Percentiles rank a stretch among this genome's conserved stretches.
These are phyloP conservation scores for Caenorhabditis brenneri DNA, from an alignment of 1,140 invertebrate species.

Conservation along the genomic window DNA sequence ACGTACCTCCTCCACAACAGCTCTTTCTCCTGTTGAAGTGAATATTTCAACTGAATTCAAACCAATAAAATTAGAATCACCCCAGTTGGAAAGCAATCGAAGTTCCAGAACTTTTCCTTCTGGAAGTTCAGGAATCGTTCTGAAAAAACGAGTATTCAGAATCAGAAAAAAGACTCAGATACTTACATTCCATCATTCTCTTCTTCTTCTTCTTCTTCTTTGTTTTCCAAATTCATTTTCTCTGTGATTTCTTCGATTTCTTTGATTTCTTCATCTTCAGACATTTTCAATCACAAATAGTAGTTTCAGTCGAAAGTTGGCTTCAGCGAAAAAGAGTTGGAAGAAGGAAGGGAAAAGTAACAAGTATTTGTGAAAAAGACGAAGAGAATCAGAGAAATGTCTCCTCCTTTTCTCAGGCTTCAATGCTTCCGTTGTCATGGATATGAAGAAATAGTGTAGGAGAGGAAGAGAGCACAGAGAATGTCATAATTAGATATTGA, in stretches of 20 bases:
- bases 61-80: conserved; percentile 81
- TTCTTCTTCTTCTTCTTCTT: background rate
- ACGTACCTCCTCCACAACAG: conserved; percentile 71
- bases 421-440: conserved; percentile 30
- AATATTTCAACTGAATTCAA: conserved; percentile 83
- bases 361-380: background rate
- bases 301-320: background rate
- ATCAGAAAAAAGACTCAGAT: background rate
- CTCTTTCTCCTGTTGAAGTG: conserved; percentile 76
- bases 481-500: conserved; percentile 18
- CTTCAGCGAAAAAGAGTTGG: background rate
- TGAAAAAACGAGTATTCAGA: conserved; percentile 11
- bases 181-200: conserved; percentile 4
- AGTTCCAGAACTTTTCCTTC: conserved; percentile 77
- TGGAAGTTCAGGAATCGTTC: conserved; percentile 79
- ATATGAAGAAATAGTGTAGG: background rate
- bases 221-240: background rate
- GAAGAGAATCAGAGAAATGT: conserved; percentile 9
- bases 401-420: background rate
- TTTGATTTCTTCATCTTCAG: background rate
- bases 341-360: background rate
- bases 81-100: conserved; percentile 81
- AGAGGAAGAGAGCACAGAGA: background rate
- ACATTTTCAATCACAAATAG: background rate
- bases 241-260: background rate